A percentile compares a stretch with the other conserved stretches of the same genome.
Conservation (phyloP, 2,797 vertebrate species). For the Leucoraja ocellata region DNA sequence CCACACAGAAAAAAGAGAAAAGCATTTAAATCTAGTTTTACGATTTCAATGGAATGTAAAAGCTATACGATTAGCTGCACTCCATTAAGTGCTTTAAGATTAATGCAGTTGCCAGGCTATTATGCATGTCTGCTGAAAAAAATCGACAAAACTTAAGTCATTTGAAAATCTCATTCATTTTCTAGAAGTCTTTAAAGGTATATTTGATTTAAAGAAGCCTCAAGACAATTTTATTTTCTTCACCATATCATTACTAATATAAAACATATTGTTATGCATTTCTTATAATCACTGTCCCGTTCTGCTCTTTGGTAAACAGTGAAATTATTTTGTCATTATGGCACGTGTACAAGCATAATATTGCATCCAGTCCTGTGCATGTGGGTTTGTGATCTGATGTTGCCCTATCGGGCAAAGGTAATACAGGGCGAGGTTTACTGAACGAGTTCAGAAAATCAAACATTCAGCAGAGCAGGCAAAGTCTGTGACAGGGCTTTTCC, state of each 20-base stretch:
- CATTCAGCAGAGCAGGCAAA: neutral
- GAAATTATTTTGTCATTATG: neutral
- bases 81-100: constrained; percentile 27
- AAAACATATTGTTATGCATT: neutral
- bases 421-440: neutral
- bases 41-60: neutral
- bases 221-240: neutral
- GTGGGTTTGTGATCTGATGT: neutral
- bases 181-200: constrained; percentile 14
- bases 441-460: neutral
- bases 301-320: neutral
- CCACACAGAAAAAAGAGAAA: neutral
- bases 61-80: constrained; percentile 29
- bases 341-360: neutral
- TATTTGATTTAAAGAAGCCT: constrained; percentile 20
- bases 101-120: constrained; percentile 27
- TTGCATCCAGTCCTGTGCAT: neutral
- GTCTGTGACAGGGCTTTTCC: neutral
- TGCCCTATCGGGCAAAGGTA: neutral
- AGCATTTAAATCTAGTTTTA: constrained; percentile 30
- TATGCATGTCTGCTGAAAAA: constrained; percentile 8
- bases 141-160: neutral
- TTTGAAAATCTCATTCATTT: constrained; percentile 36
- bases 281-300: neutral
- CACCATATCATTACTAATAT: neutral